Conservation (phyloP, 2,888 invertebrate genomes). For the Schrankia costaestrigalis region DNA sequence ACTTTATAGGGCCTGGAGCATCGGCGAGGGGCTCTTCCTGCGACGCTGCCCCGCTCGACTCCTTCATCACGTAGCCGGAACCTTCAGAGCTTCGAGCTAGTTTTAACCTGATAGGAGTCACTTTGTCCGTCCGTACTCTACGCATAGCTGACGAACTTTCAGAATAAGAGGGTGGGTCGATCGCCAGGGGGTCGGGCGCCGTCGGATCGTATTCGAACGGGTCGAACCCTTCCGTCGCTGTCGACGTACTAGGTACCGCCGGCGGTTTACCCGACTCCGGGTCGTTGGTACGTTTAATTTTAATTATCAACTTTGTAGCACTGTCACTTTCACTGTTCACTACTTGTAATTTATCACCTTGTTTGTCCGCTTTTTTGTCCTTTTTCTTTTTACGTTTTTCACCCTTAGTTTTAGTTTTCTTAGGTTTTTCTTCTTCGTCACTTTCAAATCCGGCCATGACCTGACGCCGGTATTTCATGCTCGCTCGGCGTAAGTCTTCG, state of each 20-base stretch:
- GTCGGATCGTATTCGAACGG: constrained; percentile 73
- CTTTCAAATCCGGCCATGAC: constrained; percentile 92
- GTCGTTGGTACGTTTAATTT: constrained; percentile 81
- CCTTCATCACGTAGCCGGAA: constrained; percentile 83
- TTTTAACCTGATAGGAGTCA: constrained; percentile 91
- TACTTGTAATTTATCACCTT: constrained; percentile 76
- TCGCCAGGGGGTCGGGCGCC: constrained; percentile 68
- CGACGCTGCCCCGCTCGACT: constrained; percentile 39
- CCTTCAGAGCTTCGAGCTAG: constrained; percentile 90
- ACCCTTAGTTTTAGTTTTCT: constrained; percentile 66
- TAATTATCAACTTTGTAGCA: constrained; percentile 88
- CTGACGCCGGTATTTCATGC: constrained; percentile 91
- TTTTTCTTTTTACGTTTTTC: constrained; percentile 76
- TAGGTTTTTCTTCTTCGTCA: constrained; percentile 78
- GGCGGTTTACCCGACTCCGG: constrained; percentile 2
- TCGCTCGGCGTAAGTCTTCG: constrained; percentile 90
- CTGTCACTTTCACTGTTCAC: constrained; percentile 77
- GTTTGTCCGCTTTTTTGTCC: constrained; percentile 79
- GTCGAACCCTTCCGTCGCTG: constrained; percentile 59
- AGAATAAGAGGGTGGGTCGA: constrained; percentile 66
- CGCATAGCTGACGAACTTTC: constrained; percentile 68
- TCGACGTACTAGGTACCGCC: too few relatives aligned
- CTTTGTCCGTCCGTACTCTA: constrained; percentile 83
- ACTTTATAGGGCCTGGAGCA: constrained; percentile 1
- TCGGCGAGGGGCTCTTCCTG: constrained; percentile 1